Evolutionary conservation across 2,797 vertebrate genomes (phyloP), one percentile per base, ranked within the genome.

Genomic region (Sebastes umbrosus): DNA sequence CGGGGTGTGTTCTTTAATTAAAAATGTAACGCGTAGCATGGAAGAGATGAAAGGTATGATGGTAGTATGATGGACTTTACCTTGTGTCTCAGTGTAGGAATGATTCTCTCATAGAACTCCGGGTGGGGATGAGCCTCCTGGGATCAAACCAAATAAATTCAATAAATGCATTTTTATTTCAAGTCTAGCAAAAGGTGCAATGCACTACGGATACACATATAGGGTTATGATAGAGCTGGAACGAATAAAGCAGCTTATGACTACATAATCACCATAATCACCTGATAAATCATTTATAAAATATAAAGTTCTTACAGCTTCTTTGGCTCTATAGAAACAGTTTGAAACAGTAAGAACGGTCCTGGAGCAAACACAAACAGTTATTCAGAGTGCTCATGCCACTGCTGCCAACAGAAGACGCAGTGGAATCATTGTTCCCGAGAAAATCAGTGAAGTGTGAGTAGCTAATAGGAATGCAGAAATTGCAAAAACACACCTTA

Each of bases 51-150:
- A 16, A 62, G 34, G 39, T 27, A 20, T 22, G 20, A 57, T 3
- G 16, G 22, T 22, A 16, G 25, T 27, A 11, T 75, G 43, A 36
- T 36, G 36, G 22, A 70, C 63, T 43, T 22, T 92, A 95, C 95
- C 94, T 95, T 93, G 72, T 93, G 90, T 87, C 86, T 85, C 34
- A 96, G 90, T 11, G 95, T 86, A 3, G 94, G 94, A 29, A 95
- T 89, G 64, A 96, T 91, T 84, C 94, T 92, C 86, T 96, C 94
- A 69, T 95, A 96, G 88, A 96, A 96, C 83, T 96, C 95, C 3
- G 95, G 93, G 78, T 96, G 91, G 25, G 94, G 91, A 78, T 96
- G 95, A 31, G 83, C 78, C 50, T 94, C 94, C 96, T 96, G 82
- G 9, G 50, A 65, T 14, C 24, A 79, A 84, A 55, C 1, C 25